Evolutionary conservation across 2,888 invertebrate species (phyloP).

Genomic region (Agonopterix alstromeriana): DNA sequence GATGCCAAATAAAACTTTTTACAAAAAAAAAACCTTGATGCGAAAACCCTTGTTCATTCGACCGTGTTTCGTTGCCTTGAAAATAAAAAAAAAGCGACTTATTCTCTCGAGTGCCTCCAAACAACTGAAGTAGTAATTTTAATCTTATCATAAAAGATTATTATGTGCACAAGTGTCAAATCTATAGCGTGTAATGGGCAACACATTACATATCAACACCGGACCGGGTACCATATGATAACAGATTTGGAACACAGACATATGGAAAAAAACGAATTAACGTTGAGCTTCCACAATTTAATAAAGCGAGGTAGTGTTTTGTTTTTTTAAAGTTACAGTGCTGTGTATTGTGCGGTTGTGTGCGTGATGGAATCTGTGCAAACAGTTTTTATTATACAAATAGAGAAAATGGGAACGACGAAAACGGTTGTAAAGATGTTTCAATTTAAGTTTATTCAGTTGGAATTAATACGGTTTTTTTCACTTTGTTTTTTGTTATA

Average conservation of each 20-base stretch:
- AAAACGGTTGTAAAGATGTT: too few species aligned
- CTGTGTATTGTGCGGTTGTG: not conserved
- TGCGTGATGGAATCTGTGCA: too few species aligned
- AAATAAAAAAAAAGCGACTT: not conserved
- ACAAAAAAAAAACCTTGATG: conserved; percentile 27
- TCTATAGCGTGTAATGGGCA: conserved; percentile 57
- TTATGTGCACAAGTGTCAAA: conserved; percentile 69
- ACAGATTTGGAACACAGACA: conserved; percentile 25
- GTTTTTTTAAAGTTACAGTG: conserved; percentile 8
- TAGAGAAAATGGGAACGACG: too few species aligned
- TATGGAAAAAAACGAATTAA: conserved; percentile 66
- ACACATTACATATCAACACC: conserved; percentile 53
- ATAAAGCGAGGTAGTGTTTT: conserved; percentile 62
- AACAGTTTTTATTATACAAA: too few species aligned
- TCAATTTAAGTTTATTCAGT: too few species aligned
- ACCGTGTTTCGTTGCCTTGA: conserved; percentile 20
- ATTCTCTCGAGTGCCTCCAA: conserved; percentile 5
- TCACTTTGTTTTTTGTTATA: too few species aligned
- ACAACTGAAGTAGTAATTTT: conserved; percentile 18
- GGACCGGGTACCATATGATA: conserved; percentile 37
- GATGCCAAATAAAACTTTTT: conserved; percentile 8
- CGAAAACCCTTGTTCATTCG: conserved; percentile 26
- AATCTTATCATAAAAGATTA: conserved; percentile 61
- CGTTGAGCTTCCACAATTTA: conserved; percentile 69
- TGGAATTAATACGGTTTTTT: too few species aligned